Evolutionary conservation across 2,113 vertebrate species (phyloP).

Genomic region (Corvus cornix): DNA sequence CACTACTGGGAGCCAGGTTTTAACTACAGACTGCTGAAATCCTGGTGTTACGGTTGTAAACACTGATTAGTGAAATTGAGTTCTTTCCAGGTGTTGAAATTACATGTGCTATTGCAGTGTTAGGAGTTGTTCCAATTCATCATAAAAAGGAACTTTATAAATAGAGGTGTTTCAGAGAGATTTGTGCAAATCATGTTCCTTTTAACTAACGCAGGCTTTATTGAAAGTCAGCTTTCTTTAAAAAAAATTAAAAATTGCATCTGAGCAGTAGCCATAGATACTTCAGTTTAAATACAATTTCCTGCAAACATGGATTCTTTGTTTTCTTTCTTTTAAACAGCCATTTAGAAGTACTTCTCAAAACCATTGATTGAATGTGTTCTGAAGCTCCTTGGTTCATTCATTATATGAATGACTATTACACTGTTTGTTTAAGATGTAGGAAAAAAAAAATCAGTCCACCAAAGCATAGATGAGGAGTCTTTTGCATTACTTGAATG

Average conservation of each 20-base stretch:
- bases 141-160: conserved; percentile 8
- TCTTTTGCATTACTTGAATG: neutral
- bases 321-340: neutral
- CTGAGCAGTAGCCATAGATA: neutral
- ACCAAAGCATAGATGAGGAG: neutral
- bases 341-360: neutral
- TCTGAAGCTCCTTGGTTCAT: neutral
- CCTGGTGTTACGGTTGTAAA: neutral
- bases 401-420: neutral
- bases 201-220: neutral
- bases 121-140: conserved; percentile 14
- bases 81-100: conserved; percentile 43
- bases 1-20: neutral
- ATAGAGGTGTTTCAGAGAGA: neutral
- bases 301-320: neutral
- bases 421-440: neutral
- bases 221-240: neutral
- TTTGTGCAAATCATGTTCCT: conserved; percentile 1
- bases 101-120: neutral
- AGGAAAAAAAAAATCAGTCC: neutral
- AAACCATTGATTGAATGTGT: neutral
- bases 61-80: conserved; percentile 34
- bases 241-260: neutral
- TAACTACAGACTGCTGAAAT: neutral
- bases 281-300: neutral